Conservation (phyloP, 1,140 invertebrate genomes). For the Paraescarpia echinospica region DNA sequence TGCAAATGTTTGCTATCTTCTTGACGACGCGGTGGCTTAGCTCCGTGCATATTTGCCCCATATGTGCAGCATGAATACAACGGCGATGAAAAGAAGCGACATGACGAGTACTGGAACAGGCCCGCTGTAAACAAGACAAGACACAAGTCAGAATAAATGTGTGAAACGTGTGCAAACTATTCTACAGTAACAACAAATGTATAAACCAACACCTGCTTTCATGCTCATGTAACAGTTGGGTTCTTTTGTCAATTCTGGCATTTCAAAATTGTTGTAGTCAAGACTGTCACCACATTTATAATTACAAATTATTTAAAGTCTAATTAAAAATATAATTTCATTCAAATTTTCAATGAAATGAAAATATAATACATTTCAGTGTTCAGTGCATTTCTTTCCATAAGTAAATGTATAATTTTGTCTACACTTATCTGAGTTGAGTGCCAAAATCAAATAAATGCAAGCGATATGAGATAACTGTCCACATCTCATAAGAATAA, state of each 20-base stretch:
- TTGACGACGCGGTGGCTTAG: conserved; percentile 60
- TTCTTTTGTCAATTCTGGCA: background rate
- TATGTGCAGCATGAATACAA: conserved; percentile 99
- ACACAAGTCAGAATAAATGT: conserved; percentile 31
- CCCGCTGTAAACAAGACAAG: conserved; percentile 72
- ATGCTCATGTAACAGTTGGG: background rate
- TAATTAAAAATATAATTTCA: no score
- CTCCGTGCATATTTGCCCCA: conserved; percentile 99
- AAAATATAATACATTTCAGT: no score
- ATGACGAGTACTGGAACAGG: conserved; percentile 99
- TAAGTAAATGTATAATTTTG: background rate
- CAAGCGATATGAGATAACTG: no score
- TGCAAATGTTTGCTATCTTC: background rate
- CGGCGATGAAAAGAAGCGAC: conserved; percentile 98
- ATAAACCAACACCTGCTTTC: background rate
- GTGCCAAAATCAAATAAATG: background rate
- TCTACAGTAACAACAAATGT: background rate
- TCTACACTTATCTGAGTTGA: background rate
- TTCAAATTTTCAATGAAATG: no score
- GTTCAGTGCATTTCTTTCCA: no score
- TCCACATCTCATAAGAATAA: background rate
- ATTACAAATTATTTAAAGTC: no score
- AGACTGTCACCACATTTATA: no score
- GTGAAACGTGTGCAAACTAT: conserved; percentile 17
- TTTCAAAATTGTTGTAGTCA: background rate